Evolutionary conservation across 1,140 invertebrate genomes (phyloP).

Genomic region (Ips typographus): DNA sequence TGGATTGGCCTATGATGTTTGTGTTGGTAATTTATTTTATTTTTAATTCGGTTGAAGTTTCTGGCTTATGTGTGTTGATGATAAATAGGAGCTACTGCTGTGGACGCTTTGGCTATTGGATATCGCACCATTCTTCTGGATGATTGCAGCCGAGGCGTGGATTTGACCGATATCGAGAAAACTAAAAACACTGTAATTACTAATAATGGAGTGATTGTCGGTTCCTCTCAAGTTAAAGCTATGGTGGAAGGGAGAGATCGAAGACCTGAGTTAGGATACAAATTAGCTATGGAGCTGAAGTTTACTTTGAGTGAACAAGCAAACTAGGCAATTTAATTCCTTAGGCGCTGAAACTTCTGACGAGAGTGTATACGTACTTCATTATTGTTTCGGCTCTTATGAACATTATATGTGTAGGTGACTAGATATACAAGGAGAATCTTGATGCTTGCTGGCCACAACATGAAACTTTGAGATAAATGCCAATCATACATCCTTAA

Average conservation of each 20-base stretch:
- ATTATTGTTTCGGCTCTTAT: no score
- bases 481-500: no score
- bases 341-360: no score
- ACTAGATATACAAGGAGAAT: no score
- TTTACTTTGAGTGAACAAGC: constrained; percentile 45
- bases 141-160: constrained; percentile 87
- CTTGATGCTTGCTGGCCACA: no score
- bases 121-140: constrained; percentile 89
- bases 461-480: no score
- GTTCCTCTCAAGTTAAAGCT: constrained; percentile 64
- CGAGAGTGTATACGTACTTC: no score
- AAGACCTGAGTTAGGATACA: constrained; percentile 82
- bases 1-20: constrained; percentile 95
- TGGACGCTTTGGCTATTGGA: constrained; percentile 82
- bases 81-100: constrained; percentile 74
- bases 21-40: constrained; percentile 71
- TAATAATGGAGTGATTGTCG: constrained; percentile 77
- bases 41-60: neutral
- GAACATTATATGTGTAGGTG: no score
- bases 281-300: constrained; percentile 81
- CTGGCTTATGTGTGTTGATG: neutral
- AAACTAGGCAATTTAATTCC: no score
- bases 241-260: constrained; percentile 87
- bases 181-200: constrained; percentile 74
- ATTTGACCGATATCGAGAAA: constrained; percentile 78